Evolutionary conservation across 37 sponge, comb jelly and placozoan genomes (phyloP).

Genomic region (Ianthella basta): DNA sequence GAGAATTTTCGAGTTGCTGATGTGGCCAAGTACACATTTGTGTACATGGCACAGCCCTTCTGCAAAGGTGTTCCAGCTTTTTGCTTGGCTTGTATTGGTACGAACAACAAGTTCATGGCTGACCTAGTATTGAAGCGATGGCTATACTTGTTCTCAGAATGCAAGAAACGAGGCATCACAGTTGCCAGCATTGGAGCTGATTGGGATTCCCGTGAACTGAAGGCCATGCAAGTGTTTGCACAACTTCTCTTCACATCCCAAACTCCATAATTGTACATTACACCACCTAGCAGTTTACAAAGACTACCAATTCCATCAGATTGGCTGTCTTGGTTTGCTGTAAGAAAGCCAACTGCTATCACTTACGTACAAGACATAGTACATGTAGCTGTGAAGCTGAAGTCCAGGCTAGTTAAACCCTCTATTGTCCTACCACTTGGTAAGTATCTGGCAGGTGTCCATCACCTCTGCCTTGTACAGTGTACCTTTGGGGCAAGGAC

Average conservation of each 20-base stretch:
- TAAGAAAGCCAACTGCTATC: not conserved
- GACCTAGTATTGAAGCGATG: slow-evolving; percentile 25
- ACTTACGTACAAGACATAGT: slow-evolving; percentile 38
- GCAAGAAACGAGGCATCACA: not conserved
- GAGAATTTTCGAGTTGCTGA: not conserved
- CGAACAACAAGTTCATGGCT: slow-evolving; percentile 31
- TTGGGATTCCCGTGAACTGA: slow-evolving; percentile 33
- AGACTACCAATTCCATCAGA: not conserved
- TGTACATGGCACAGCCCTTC: slow-evolving; percentile 51
- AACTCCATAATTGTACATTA: not conserved
- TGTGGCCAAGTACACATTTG: slow-evolving; percentile 36
- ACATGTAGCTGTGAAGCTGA: slow-evolving; percentile 51
- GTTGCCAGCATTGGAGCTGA: slow-evolving; percentile 42
- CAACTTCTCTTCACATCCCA: not conserved
- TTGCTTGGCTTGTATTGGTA: slow-evolving; percentile 42
- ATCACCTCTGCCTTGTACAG: slow-evolving; percentile 17
- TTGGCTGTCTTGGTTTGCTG: not conserved
- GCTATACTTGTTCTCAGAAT: slow-evolving; percentile 27
- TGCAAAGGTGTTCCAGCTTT: slow-evolving; percentile 14
- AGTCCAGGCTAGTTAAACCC: slow-evolving; percentile 38
- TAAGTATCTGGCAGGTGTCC: slow-evolving; percentile 10
- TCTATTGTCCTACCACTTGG: slow-evolving; percentile 30
- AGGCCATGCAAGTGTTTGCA: slow-evolving; percentile 25
- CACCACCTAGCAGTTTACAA: not conserved
- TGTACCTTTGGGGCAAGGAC: slow-evolving; percentile 24